Conservation (phyloP, 2,888 invertebrate species). For the Tetrapedia diversipes region DNA sequence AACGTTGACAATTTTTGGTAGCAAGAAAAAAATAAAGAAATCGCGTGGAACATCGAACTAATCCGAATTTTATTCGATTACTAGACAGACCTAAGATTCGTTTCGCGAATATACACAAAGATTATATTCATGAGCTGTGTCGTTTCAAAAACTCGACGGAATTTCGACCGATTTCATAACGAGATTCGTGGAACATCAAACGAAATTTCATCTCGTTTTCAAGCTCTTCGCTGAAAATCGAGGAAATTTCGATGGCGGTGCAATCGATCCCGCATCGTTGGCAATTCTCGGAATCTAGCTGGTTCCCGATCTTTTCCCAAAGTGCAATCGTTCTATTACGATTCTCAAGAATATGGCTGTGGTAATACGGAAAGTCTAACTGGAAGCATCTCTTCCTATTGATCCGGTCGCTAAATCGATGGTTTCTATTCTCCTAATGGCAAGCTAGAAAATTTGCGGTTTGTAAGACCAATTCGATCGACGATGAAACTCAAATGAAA, state of each 20-base stretch:
- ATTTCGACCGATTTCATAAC: constrained; percentile 32
- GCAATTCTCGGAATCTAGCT: constrained; percentile 12
- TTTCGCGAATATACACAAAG: not conserved
- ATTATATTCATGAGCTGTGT: constrained; percentile 23
- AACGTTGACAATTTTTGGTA: too few species aligned
- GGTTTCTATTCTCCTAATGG: not conserved
- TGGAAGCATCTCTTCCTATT: not conserved
- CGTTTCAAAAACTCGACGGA: constrained; percentile 4
- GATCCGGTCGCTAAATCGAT: not conserved
- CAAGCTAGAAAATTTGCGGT: not conserved
- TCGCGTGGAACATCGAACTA: not conserved
- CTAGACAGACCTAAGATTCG: not conserved
- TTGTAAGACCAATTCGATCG: not conserved
- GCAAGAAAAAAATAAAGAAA: not conserved
- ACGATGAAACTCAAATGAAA: too few species aligned
- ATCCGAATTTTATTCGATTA: not conserved
- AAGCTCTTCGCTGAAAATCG: constrained; percentile 1
- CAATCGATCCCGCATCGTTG: constrained; percentile 1
- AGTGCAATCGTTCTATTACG: not conserved
- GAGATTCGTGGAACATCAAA: not conserved
- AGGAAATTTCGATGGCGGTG: constrained; percentile 12
- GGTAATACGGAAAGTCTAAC: not conserved
- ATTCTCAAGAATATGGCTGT: not conserved
- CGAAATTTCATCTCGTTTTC: constrained; percentile 27
- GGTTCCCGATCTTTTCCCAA: not conserved